Evolutionary conservation across 2,113 vertebrate genomes (phyloP), one percentile per base, ranked within the genome.

Genomic region (Ptilonorhynchus violaceus): DNA sequence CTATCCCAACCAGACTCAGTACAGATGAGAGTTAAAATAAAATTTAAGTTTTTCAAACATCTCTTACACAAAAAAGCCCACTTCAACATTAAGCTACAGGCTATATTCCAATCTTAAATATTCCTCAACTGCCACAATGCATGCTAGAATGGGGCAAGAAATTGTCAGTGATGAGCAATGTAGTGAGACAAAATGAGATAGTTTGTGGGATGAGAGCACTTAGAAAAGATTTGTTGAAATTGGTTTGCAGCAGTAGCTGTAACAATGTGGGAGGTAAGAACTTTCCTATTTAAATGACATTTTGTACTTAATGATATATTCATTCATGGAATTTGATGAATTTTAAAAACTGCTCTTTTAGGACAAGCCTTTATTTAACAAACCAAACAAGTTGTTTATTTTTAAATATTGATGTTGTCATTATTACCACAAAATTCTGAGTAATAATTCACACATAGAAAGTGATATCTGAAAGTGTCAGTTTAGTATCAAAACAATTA

Each of bases 341-440:
- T 95, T 95, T 95, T 91, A 79, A 90, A 94, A 88, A 64, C 33
- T 89, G 24, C 5, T 70, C 5, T 70, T 92, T 89, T 78, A 88
- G 88, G 52, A 80, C 44, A 91, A 85, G 42, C 24, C n/a, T 93
- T 97, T 93, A 92, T 93, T 94, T 87, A 96, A 95, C 81, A 93
- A 96, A 91, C 80, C 55, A 91, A 96, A 92, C 72, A 96, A 94
- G 75, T 96, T 96, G 95, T 97, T 97, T 98, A 96, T 98, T 98
- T 98, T 98, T 72, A 98, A 98, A 98, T 98, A 98, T 97, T 98
- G 96, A 97, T 97, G 96, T 88, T 97, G 96, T 97, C 97, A 94
- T 97, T 97, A 97, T 97, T 98, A 96, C 96, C 81, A 90, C 96
- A 96, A 97, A 98, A 98, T 96, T 97, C 91, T 94, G 97, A 98